Conservation (phyloP, 2,797 vertebrate species). For the Ataeniobius toweri region DNA sequence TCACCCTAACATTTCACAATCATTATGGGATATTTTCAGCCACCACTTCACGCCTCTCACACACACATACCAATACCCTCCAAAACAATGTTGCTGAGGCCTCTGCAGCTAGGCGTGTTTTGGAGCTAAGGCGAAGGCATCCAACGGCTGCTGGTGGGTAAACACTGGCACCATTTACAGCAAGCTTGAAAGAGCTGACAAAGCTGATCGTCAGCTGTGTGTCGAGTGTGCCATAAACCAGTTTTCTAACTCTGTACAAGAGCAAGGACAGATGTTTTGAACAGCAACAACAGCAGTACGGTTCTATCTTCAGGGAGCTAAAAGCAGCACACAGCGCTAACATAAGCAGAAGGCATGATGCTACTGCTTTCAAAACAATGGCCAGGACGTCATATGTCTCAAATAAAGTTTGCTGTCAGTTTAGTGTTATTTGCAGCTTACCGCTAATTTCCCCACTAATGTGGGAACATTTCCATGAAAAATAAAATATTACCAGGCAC, state of each 20-base stretch:
- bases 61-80: constrained; percentile 33
- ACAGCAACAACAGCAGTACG: not conserved
- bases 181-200: constrained; percentile 11
- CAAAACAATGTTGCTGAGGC: constrained; percentile 29
- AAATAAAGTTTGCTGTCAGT: too few species aligned
- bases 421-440: too few species aligned
- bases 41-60: constrained; percentile 51
- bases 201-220: constrained; percentile 11
- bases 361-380: too few species aligned
- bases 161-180: constrained; percentile 13
- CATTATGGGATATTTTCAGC: constrained; percentile 70
- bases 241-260: constrained; percentile 9
- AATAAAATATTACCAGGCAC: too few species aligned
- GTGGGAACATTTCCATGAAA: too few species aligned
- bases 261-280: not conserved
- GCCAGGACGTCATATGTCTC: too few species aligned
- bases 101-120: constrained; percentile 27
- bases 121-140: constrained; percentile 23
- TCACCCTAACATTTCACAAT: constrained; percentile 68
- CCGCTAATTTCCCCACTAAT: too few species aligned
- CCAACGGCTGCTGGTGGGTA: not conserved
- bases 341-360: too few species aligned
- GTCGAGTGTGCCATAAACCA: constrained; percentile 16
- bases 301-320: too few species aligned
- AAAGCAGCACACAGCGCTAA: too few species aligned